Evolutionary conservation across 2,888 invertebrate species (phyloP).

Genomic region (Bugulina stolonifera): DNA sequence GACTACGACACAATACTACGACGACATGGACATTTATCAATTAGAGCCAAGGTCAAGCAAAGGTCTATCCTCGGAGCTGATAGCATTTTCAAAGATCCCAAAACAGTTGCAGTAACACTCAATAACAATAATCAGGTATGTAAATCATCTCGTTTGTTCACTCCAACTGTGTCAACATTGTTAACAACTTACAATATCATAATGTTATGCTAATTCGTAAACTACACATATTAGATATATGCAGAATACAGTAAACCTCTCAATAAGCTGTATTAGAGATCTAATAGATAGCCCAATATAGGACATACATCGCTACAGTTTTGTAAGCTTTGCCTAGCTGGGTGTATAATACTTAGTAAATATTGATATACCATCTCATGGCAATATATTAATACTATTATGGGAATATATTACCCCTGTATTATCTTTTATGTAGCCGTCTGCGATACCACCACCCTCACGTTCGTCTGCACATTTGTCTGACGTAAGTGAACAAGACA

Average conservation of each 20-base stretch:
- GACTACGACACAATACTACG: slow-evolving; percentile 90
- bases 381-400: not conserved
- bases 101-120: not conserved
- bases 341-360: not conserved
- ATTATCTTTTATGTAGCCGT: no score
- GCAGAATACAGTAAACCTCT: no score
- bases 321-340: not conserved
- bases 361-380: not conserved
- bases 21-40: slow-evolving; percentile 64
- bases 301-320: no score
- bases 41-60: slow-evolving; percentile 21
- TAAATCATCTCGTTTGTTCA: no score
- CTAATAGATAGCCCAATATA: no score
- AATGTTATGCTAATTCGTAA: no score
- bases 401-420: not conserved
- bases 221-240: no score
- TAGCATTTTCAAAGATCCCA: not conserved
- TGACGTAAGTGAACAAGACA: not conserved
- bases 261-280: no score
- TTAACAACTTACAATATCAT: no score
- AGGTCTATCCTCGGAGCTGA: not conserved
- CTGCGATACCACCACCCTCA: no score
- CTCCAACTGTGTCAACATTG: no score
- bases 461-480: not conserved
- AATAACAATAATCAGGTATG: not conserved